A percentile compares a stretch with the other conserved stretches of the same genome.
Evolutionary conservation across 2,113 vertebrate genomes (phyloP).

Genomic region (Etheostoma cragini): DNA sequence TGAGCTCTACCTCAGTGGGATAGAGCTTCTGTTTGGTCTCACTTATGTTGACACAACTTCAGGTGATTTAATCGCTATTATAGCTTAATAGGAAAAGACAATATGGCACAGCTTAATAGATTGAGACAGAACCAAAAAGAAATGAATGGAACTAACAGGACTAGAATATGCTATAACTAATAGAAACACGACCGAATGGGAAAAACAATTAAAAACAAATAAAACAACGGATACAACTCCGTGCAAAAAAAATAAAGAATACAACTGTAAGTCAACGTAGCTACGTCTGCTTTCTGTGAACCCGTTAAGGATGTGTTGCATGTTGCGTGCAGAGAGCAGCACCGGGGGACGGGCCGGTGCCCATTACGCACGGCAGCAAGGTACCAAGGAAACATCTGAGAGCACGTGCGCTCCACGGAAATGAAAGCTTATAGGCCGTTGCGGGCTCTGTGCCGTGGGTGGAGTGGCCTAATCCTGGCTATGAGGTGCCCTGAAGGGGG

Average conservation of each 20-base stretch:
- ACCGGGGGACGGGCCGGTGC: background rate
- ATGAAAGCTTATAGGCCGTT: slow-evolving; percentile 45
- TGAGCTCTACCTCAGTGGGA: background rate
- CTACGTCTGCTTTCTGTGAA: background rate
- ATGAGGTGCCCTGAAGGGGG: slow-evolving; percentile 23
- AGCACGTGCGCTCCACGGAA: slow-evolving; percentile 56
- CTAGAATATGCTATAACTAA: background rate
- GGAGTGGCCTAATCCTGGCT: slow-evolving; percentile 64
- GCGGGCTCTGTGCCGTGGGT: slow-evolving; percentile 34
- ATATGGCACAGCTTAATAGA: background rate
- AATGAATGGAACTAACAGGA: background rate
- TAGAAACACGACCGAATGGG: background rate
- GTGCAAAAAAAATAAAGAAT: background rate
- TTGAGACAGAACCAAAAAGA: background rate
- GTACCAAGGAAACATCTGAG: slow-evolving; percentile 34
- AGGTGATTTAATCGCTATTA: background rate
- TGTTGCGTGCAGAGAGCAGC: slow-evolving; percentile 34
- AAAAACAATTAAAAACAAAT: background rate
- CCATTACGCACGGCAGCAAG: slow-evolving; percentile 48
- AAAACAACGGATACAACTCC: background rate
- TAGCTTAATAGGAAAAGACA: background rate
- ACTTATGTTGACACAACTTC: background rate
- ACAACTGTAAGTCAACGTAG: background rate
- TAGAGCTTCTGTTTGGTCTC: background rate
- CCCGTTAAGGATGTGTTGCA: background rate